phyloP scores from a whole-genome alignment of 1,140 invertebrate genomes.

The Saccostrea cuccullata region DNA sequence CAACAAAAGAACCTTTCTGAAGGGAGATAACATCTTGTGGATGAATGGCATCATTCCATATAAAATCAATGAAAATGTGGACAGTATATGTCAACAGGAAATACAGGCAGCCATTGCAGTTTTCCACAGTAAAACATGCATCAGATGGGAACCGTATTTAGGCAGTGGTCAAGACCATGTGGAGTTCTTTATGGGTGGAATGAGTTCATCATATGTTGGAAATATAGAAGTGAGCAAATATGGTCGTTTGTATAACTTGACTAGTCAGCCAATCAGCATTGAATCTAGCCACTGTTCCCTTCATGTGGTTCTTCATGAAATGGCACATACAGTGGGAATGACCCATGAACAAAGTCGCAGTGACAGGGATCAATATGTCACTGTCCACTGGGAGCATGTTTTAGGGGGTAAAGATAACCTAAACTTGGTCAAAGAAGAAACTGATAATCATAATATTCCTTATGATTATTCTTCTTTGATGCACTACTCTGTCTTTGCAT shows the following conservation, averaged over 20 bases:
- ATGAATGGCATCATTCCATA: background rate
- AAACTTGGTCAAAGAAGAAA: constrained; percentile 14
- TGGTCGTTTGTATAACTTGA: background rate
- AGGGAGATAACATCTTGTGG: background rate
- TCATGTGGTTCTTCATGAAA: constrained; percentile 42
- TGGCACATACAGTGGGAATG: constrained; percentile 33
- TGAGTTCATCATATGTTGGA: constrained; percentile 20
- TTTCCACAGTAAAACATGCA: background rate
- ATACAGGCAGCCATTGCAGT: background rate
- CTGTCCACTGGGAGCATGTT: constrained; percentile 2
- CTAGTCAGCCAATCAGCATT: background rate
- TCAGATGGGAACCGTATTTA: constrained; percentile 13
- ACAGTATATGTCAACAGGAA: background rate
- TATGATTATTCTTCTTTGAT: constrained; percentile 29
- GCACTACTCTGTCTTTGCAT: constrained; percentile 9
- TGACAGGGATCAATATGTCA: constrained; percentile 37
- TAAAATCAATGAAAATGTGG: constrained; percentile 15
- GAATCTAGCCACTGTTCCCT: constrained; percentile 5
- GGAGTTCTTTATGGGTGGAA: constrained; percentile 3
- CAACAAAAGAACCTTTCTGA: background rate
- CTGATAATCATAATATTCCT: constrained; percentile 16
- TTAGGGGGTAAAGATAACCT: background rate
- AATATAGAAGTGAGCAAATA: constrained; percentile 5
- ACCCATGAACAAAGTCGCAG: constrained; percentile 35
- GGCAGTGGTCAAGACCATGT: constrained; percentile 6